These are phyloP conservation scores for Macrotus californicus DNA, from an alignment of 2,113 vertebrate species.

Conservation along the genomic window DNA sequence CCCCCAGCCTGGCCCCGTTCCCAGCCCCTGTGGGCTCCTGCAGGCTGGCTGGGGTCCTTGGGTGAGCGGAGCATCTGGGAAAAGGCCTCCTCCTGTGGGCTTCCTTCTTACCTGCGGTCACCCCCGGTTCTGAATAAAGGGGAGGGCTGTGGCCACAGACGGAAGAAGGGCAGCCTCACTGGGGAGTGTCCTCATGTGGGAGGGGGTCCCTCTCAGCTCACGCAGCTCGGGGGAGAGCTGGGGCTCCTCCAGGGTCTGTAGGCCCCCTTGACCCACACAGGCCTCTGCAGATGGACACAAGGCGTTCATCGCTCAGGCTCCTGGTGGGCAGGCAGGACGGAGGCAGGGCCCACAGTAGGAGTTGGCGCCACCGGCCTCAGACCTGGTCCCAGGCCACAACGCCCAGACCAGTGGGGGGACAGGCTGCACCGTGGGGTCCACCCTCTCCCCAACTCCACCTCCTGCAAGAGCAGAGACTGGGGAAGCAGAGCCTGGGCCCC, in stretches of 20 bases:
- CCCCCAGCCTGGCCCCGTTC: not conserved
- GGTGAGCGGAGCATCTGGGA: not conserved
- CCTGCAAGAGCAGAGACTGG: not conserved
- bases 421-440: rapidly evolving
- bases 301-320: not conserved
- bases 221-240: not conserved
- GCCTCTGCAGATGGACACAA: not conserved
- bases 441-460: not conserved
- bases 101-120: rapidly evolving
- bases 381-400: not conserved
- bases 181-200: no score
- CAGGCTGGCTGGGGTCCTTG: not conserved
- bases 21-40: not conserved
- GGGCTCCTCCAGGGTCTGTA: not conserved
- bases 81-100: rapidly evolving
- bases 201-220: not conserved
- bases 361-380: not conserved
- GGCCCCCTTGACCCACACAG: rapidly evolving
- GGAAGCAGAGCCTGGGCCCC: not conserved
- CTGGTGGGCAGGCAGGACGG: not conserved
- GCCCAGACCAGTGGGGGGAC: not conserved
- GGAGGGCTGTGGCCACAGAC: not conserved
- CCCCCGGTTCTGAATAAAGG: not conserved
- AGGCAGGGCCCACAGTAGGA: not conserved
- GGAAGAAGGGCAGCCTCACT: not conserved